Evolutionary conservation across 2,797 vertebrate species (phyloP).

Genomic region (Iguana delicatissima): DNA sequence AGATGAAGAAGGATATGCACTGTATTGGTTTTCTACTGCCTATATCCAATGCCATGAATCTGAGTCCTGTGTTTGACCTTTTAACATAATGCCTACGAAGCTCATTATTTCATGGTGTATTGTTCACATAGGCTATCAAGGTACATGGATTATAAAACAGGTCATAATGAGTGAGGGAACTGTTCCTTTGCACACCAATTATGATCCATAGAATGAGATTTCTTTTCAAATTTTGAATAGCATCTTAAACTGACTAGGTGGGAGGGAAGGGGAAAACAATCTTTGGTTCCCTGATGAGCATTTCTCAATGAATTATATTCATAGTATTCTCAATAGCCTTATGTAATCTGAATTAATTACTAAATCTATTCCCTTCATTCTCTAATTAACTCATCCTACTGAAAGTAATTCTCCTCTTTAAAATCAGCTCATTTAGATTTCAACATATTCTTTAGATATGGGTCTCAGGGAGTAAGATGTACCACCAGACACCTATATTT

Average conservation of each 20-base stretch:
- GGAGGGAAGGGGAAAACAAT: conserved; percentile 51
- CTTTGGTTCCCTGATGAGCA: conserved; percentile 63
- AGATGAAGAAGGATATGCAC: neutral
- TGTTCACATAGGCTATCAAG: conserved; percentile 70
- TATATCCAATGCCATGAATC: neutral
- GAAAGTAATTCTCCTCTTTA: conserved; percentile 65
- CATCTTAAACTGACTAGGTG: conserved; percentile 65
- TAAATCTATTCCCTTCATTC: conserved; percentile 74
- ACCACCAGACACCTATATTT: conserved; percentile 51
- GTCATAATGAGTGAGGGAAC: conserved; percentile 70
- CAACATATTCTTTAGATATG: conserved; percentile 71
- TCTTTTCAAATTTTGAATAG: conserved; percentile 71
- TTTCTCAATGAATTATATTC: conserved; percentile 72
- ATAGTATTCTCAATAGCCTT: conserved; percentile 73
- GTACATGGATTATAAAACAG: conserved; percentile 71
- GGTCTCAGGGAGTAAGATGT: conserved; percentile 15
- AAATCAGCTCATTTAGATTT: conserved; percentile 75
- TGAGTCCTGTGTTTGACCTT: conserved; percentile 39
- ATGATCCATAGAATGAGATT: conserved; percentile 62
- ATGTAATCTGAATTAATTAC: conserved; percentile 78
- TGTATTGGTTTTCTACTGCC: neutral
- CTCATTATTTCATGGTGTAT: conserved; percentile 58
- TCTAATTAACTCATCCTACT: conserved; percentile 76
- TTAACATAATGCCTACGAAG: conserved; percentile 50
- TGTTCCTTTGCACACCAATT: conserved; percentile 65